These are phyloP conservation scores for Labrus mixtus DNA, from an alignment of 2,113 vertebrate species.

Conservation along the genomic window DNA sequence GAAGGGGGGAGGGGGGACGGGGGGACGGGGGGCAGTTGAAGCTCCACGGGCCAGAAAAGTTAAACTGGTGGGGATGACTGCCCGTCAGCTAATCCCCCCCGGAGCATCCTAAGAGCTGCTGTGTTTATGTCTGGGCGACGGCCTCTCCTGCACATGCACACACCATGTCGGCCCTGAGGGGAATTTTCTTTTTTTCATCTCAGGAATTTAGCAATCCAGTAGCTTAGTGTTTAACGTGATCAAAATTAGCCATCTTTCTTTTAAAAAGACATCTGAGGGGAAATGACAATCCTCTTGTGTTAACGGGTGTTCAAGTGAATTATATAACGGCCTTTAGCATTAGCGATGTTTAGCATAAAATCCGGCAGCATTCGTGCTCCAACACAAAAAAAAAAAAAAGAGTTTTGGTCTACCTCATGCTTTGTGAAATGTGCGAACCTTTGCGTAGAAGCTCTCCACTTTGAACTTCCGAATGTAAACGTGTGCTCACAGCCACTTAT, in stretches of 20 bases:
- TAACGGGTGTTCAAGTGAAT: not conserved
- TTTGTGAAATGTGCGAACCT: constrained; percentile 31
- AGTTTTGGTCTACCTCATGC: not conserved
- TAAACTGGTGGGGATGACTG: constrained; percentile 47
- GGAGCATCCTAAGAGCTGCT: constrained; percentile 56
- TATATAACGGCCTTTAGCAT: not conserved
- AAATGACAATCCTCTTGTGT: not conserved
- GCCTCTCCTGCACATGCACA: constrained; percentile 48
- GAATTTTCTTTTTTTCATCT: not conserved
- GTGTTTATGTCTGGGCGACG: constrained; percentile 58
- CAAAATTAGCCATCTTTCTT: constrained; percentile 35
- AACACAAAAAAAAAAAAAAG: not conserved
- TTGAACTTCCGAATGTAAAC: constrained; percentile 34
- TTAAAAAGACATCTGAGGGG: constrained; percentile 19
- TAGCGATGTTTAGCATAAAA: not conserved
- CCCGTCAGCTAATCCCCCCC: constrained; percentile 60
- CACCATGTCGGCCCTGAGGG: constrained; percentile 14
- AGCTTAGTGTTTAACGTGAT: constrained; percentile 36
- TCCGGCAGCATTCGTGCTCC: not conserved
- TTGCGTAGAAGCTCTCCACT: constrained; percentile 14
- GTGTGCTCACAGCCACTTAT: constrained; percentile 49
- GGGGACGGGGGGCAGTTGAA: constrained; percentile 42
- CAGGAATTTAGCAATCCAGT: constrained; percentile 21
- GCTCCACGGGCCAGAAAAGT: constrained; percentile 49
- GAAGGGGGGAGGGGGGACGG: no score